Percentiles rank a stretch among this genome's conserved stretches.
Conservation (phyloP, 2,797 vertebrate species). For the Hemibagrus guttatus region DNA sequence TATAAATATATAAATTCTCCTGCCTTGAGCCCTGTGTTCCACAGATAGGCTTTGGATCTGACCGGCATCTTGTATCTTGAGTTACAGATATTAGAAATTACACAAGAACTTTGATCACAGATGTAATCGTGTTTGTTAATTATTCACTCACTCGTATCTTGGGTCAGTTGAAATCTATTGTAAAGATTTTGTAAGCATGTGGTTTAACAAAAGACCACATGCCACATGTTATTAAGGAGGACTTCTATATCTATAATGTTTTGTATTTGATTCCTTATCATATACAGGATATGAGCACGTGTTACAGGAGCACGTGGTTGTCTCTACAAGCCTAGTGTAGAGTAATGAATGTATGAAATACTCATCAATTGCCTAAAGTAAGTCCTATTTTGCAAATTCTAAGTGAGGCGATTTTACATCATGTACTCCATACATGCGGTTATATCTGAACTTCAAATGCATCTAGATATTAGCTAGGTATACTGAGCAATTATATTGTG, state of each 20-base stretch:
- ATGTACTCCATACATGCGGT: background rate
- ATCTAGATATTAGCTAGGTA: background rate
- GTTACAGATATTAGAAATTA: background rate
- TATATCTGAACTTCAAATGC: background rate
- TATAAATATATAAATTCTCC: background rate
- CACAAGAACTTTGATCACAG: background rate
- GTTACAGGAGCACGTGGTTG: background rate
- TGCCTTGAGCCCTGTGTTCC: background rate
- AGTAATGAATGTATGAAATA: background rate
- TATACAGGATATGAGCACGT: no score
- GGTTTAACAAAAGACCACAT: background rate
- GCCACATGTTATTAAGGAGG: background rate
- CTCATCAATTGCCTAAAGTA: background rate
- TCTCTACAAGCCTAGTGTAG: background rate
- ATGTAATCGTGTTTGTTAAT: background rate
- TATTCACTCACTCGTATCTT: background rate
- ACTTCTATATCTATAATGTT: background rate
- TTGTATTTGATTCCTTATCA: background rate
- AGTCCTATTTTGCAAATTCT: background rate
- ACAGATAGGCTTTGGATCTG: background rate
- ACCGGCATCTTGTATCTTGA: background rate
- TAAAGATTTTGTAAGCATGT: background rate
- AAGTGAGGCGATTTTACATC: background rate
- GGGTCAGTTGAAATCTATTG: background rate
- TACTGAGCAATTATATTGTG: background rate